Evolutionary conservation across 2,888 invertebrate species (phyloP).

Genomic region (Strigamia maritima): DNA sequence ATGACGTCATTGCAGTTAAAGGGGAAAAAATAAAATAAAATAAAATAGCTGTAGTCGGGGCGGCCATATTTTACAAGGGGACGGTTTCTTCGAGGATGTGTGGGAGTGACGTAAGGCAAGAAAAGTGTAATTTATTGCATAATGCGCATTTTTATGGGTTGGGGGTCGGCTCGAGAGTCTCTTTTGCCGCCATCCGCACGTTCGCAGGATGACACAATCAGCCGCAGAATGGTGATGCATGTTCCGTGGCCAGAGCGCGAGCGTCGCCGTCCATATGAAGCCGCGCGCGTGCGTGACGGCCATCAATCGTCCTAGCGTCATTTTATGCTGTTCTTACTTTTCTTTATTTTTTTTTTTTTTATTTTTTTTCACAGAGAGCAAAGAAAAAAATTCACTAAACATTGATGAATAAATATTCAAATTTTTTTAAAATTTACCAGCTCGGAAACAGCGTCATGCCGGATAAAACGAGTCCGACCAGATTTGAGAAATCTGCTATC

Average conservation of each 20-base stretch:
- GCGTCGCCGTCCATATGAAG: constrained; percentile 32
- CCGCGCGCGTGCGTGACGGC: constrained; percentile 38
- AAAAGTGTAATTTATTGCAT: constrained; percentile 39
- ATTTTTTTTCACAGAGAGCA: not conserved
- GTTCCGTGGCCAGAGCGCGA: constrained; percentile 34
- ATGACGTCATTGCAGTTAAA: not conserved
- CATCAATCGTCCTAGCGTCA: constrained; percentile 38
- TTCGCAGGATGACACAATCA: constrained; percentile 37
- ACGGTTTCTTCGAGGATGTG: not conserved
- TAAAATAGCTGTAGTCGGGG: constrained; percentile 1
- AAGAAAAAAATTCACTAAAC: no score
- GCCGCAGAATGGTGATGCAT: constrained; percentile 37
- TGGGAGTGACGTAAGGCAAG: constrained; percentile 31
- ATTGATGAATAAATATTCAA: no score
- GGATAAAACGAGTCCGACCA: no score
- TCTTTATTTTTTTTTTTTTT: not conserved
- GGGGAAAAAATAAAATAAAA: no score
- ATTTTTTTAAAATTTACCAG: no score
- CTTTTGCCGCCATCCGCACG: constrained; percentile 37
- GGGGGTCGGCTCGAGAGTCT: constrained; percentile 31
- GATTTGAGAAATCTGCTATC: no score
- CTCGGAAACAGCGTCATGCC: no score
- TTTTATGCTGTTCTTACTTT: not conserved
- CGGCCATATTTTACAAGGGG: constrained; percentile 26
- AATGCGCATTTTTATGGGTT: constrained; percentile 39